Evolutionary conservation across 2,888 invertebrate genomes (phyloP).

Genomic region (Yponomeuta cagnagella): DNA sequence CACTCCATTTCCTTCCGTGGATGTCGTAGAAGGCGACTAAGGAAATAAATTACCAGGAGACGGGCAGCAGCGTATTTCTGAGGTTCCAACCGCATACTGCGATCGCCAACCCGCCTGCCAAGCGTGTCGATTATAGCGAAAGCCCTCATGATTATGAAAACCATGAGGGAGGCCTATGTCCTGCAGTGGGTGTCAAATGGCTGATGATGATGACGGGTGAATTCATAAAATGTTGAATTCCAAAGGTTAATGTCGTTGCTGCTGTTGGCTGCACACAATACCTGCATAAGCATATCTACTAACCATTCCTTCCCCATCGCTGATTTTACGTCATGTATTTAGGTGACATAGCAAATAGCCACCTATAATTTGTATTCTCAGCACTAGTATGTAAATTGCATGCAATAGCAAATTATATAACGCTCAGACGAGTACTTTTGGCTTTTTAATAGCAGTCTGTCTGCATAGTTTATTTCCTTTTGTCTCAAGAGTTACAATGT

Average conservation of each 20-base stretch:
- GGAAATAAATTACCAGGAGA: too few species aligned
- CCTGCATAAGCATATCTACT: not conserved
- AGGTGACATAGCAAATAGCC: not conserved
- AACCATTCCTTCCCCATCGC: not conserved
- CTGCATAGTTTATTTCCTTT: not conserved
- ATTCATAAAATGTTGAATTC: too few species aligned
- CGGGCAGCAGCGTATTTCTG: too few species aligned
- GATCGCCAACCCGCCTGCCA: too few species aligned
- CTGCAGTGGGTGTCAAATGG: too few species aligned
- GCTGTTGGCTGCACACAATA: not conserved
- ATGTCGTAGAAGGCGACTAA: too few species aligned
- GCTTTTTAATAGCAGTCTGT: not conserved
- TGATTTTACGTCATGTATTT: not conserved
- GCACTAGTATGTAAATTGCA: not conserved
- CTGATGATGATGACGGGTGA: too few species aligned
- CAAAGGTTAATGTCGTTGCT: not conserved
- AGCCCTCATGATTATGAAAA: too few species aligned
- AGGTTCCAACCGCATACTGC: too few species aligned
- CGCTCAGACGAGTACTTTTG: not conserved
- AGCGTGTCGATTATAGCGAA: too few species aligned
- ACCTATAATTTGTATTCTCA: not conserved
- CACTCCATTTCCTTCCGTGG: too few species aligned
- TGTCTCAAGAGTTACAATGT: not conserved
- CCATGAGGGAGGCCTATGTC: too few species aligned
- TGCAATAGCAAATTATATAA: not conserved